Base-by-base conservation (phyloP, 2,113 vertebrate species). In the Arothron firmamentum region DNA sequence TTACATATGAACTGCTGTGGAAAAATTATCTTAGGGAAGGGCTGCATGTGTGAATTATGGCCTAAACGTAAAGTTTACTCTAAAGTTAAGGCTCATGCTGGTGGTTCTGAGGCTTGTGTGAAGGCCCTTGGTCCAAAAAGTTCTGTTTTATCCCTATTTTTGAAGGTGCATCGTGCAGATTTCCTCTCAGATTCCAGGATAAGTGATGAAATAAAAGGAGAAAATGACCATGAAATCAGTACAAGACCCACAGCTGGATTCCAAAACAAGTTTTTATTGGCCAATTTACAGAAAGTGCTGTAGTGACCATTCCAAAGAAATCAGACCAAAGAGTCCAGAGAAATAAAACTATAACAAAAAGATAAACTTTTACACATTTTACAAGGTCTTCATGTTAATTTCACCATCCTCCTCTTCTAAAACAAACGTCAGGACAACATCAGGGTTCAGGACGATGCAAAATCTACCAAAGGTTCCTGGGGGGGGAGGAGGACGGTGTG, bases 241-340 rank as follows among this genome's bases (percentile, higher is more conserved):
- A 67, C 14, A 28, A 72, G 12, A 74, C 23, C 1, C 63, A 79
- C 58, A 34, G 67, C 51, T 82, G 21, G 92, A 93, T 91, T 93
- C 91, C 91, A 95, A 94, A 94, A 93, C 92, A 89, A 91, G 71
- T 92, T 90, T 97, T 96, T 97, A 97, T 95, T 96, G 92, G 92
- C 87, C 92, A 90, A 93, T 92, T 92, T 94, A 95, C 93, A 95
- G 92, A 92, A 93, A 94, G 92, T 94, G 93, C 89, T 79, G 3
- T 86, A 88, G 89, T 90, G 92, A 95, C 91, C 90, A 94, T 92
- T 86, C 88, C 80, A 93, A 93, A 92, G 75, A 58, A 90, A 88
- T 72, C 77, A 67, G 86, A 85, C 79, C 78, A 88, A 87, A 89
- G 70, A 85, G 80, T 82, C 78, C 77, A 75, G 77, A 84, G 51